Percentiles rank a stretch among this genome's conserved stretches.
phyloP scores from a whole-genome alignment of 1,140 invertebrate genomes.

The Bradysia coprophila region DNA sequence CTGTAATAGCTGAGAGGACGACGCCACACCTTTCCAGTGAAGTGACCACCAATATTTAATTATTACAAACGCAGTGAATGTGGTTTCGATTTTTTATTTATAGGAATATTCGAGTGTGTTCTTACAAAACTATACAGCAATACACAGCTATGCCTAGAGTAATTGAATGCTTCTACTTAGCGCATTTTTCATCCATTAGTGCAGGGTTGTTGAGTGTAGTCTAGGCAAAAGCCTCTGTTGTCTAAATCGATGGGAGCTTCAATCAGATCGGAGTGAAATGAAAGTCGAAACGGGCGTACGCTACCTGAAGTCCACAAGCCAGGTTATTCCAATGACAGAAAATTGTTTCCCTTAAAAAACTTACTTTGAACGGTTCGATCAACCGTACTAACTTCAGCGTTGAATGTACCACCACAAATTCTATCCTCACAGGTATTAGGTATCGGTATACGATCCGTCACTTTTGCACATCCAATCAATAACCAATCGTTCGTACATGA shows the following conservation, averaged over 20 bases:
- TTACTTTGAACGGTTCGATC: constrained; percentile 29
- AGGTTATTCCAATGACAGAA: too few species aligned
- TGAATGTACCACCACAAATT: constrained; percentile 30
- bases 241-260: constrained; percentile 52
- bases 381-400: constrained; percentile 22
- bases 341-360: neutral
- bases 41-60: too few species aligned
- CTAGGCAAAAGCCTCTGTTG: constrained; percentile 62
- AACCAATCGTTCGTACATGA: constrained; percentile 58
- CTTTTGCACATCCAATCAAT: constrained; percentile 48
- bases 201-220: constrained; percentile 69
- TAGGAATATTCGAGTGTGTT: too few species aligned
- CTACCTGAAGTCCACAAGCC: constrained; percentile 34
- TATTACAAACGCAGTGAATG: too few species aligned
- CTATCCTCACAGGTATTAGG: constrained; percentile 27
- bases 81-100: too few species aligned
- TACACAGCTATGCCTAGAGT: too few species aligned
- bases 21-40: too few species aligned
- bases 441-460: constrained; percentile 18
- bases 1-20: too few species aligned
- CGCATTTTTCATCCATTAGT: constrained; percentile 27
- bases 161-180: neutral
- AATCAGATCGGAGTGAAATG: constrained; percentile 53
- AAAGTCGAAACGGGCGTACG: constrained; percentile 57
- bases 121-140: too few species aligned